A percentile compares a stretch with the other conserved stretches of the same genome.
phyloP scores from a whole-genome alignment of 2,888 invertebrate species.

The Unio delphinus region DNA sequence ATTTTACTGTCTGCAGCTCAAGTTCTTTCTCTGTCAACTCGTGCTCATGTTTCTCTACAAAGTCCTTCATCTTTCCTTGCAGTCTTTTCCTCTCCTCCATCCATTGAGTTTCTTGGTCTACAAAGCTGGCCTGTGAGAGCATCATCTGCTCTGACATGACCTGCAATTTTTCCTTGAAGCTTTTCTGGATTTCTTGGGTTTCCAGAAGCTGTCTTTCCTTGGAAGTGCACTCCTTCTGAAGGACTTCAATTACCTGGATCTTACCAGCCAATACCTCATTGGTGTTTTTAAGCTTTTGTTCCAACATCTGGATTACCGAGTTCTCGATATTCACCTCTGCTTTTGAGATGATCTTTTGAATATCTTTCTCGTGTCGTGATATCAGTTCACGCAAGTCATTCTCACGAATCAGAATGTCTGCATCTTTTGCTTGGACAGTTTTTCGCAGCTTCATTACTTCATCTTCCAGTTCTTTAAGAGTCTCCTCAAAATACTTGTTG shows the following conservation, averaged over 20 bases:
- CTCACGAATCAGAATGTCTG: conserved; percentile 52
- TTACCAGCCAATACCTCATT: conserved; percentile 65
- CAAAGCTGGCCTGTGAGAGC: conserved; percentile 85
- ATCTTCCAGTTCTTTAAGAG: conserved; percentile 57
- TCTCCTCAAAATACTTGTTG: conserved; percentile 65
- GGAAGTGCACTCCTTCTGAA: conserved; percentile 57
- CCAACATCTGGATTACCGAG: conserved; percentile 61
- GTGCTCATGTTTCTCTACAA: conserved; percentile 59
- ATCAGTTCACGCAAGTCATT: conserved; percentile 60
- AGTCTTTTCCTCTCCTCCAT: conserved; percentile 77
- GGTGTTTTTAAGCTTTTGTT: conserved; percentile 63
- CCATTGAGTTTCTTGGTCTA: conserved; percentile 81
- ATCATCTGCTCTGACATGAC: conserved; percentile 87
- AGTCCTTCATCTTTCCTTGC: conserved; percentile 73
- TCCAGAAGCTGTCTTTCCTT: conserved; percentile 59
- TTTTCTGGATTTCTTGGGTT: conserved; percentile 75
- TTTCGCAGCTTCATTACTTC: conserved; percentile 48
- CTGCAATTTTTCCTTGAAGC: conserved; percentile 81
- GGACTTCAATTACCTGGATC: conserved; percentile 62
- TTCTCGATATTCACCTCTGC: conserved; percentile 62
- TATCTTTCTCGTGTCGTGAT: conserved; percentile 59
- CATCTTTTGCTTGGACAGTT: conserved; percentile 50
- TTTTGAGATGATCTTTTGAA: conserved; percentile 59
- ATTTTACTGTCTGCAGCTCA: conserved; percentile 66
- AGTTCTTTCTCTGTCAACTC: conserved; percentile 73